Base-by-base conservation (phyloP, 2,797 vertebrate species). In the Periophthalmus magnuspinnatus region DNA sequence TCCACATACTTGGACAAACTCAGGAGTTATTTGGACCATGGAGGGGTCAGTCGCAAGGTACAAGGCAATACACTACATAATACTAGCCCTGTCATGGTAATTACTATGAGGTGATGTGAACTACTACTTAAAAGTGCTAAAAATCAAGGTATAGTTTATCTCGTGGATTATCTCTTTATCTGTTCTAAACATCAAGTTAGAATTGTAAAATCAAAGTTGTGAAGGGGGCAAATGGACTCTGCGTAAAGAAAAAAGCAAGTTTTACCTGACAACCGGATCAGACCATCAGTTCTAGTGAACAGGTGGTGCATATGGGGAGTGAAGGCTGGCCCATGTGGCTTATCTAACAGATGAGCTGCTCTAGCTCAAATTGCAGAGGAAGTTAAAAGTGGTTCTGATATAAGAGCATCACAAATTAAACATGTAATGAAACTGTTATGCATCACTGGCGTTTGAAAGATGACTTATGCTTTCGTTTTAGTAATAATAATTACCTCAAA, bases 1-100 rank as follows among this genome's bases (percentile, higher is more conserved):
- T 93, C 94, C 0, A 92, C 95, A 19, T 99, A 99, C 80, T 89
- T 97, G 90, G 95, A 96, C 85, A 98, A 98, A 88, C 92, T 99
- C 83, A 96, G 86, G 90, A 93, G 93, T 83, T 92, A 90, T 70
- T 73, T 97, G 82, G 96, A 98, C 67, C 95, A 95, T 0, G 96
- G 96, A 1, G 95, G 95, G 0, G 93, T 94, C 68, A 89, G 94
- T 84, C 92, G 95, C 68, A 98, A 97, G 95, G 97, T 96, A 86
- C 83, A 78, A 64, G 16, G 11, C 32, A n/a, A 33, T 61, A 6
- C 16, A n/a, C n/a, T n/a, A n/a, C n/a, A n/a, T n/a, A n/a, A n/a
- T n/a, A n/a, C n/a, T n/a, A n/a, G n/a, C n/a, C n/a, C n/a, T n/a
- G n/a, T n/a, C n/a, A n/a, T n/a, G n/a, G n/a, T n/a, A n/a, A n/a